Evolutionary conservation across 2,888 invertebrate species (phyloP).

Genomic region (Patella ulyssiponensis): DNA sequence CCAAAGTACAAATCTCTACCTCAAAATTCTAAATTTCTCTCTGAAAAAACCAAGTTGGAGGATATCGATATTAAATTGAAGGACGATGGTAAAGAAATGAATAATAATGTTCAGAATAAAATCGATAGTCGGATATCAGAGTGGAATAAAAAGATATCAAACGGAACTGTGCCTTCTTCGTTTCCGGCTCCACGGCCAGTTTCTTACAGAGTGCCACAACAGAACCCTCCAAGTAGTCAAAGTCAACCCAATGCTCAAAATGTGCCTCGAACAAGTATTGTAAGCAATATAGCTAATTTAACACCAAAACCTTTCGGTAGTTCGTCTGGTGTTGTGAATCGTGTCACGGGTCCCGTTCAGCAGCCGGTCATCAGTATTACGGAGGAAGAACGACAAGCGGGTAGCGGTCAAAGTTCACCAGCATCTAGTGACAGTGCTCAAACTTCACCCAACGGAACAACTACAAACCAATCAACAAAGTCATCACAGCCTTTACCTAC

Average conservation of each 20-base stretch:
- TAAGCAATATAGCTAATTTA: slow-evolving; percentile 51
- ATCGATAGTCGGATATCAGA: not conserved
- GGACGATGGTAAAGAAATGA: slow-evolving; percentile 23
- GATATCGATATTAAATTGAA: slow-evolving; percentile 11
- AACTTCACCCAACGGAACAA: slow-evolving; percentile 12
- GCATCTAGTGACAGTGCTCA: slow-evolving; percentile 61
- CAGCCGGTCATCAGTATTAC: slow-evolving; percentile 52
- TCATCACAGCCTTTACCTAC: slow-evolving; percentile 1
- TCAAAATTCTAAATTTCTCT: slow-evolving; percentile 85
- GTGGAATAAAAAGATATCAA: slow-evolving; percentile 11
- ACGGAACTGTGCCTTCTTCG: slow-evolving; percentile 29
- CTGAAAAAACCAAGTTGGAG: slow-evolving; percentile 11
- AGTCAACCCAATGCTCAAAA: not conserved
- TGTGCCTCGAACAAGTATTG: slow-evolving; percentile 36
- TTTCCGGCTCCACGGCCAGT: not conserved
- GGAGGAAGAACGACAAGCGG: slow-evolving; percentile 63
- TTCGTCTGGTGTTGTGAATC: slow-evolving; percentile 36
- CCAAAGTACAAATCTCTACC: slow-evolving; percentile 93
- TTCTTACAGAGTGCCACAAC: not conserved
- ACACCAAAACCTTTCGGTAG: slow-evolving; percentile 64
- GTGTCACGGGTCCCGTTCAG: slow-evolving; percentile 17
- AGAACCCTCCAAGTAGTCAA: not conserved
- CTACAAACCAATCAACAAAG: not conserved
- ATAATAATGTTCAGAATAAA: slow-evolving; percentile 16
- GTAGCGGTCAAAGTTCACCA: slow-evolving; percentile 68